phyloP scores from a whole-genome alignment of 2,797 vertebrate genomes.

The Enteromius anoplus region DNA sequence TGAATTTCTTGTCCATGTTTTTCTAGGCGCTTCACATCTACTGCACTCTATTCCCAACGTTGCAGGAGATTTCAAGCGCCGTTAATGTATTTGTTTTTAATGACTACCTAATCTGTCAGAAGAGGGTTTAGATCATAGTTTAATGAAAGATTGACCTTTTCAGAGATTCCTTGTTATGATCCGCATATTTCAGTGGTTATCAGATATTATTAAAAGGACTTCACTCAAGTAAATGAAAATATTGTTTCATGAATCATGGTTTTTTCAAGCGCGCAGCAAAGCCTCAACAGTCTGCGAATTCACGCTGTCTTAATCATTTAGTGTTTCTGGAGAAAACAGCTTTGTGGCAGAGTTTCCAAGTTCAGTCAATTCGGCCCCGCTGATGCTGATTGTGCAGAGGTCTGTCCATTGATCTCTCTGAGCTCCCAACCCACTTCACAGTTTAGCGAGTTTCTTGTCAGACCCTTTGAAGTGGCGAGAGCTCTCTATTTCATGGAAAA shows the following conservation, averaged over 20 bases:
- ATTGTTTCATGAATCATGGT: conserved; percentile 56
- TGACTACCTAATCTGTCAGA: conserved; percentile 45
- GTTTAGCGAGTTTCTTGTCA: conserved; percentile 47
- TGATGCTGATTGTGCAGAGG: conserved; percentile 34
- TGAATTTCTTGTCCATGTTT: conserved; percentile 57
- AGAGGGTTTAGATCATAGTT: conserved; percentile 25
- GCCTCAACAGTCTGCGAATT: conserved; percentile 29
- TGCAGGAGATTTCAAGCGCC: conserved; percentile 37
- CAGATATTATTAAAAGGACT: conserved; percentile 56
- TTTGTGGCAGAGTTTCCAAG: background rate
- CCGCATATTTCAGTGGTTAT: conserved; percentile 49
- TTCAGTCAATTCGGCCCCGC: conserved; percentile 5
- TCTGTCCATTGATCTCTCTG: conserved; percentile 41
- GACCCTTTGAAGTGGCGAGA: conserved; percentile 52
- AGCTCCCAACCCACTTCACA: conserved; percentile 28
- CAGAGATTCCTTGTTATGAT: conserved; percentile 47
- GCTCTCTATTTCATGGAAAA: conserved; percentile 49
- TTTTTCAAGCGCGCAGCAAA: conserved; percentile 43
- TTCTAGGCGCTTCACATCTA: conserved; percentile 50
- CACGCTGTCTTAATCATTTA: conserved; percentile 28
- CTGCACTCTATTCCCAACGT: conserved; percentile 36
- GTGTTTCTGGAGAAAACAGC: conserved; percentile 18
- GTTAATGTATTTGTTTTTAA: conserved; percentile 51
- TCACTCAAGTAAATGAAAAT: conserved; percentile 56
- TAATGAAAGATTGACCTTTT: conserved; percentile 38